Conservation (phyloP, 2,797 vertebrate species). For the Smutsia gigantea region DNA sequence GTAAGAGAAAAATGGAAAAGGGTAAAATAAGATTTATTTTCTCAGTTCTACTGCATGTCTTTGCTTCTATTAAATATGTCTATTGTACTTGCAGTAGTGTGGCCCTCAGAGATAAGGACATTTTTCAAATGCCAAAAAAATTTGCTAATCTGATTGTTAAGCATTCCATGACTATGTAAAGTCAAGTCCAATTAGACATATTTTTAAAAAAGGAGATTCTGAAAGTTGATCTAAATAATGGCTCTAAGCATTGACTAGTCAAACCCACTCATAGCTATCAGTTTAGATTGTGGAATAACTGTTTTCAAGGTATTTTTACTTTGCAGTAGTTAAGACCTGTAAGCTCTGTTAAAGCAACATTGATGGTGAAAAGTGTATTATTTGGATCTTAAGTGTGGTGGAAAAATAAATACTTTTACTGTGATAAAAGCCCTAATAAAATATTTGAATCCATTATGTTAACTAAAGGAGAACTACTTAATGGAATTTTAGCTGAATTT, state of each 20-base stretch:
- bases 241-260: not conserved
- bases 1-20: not conserved
- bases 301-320: not conserved
- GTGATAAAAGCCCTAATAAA: conserved; percentile 28
- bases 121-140: not conserved
- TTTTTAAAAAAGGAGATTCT: not conserved
- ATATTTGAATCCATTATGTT: conserved; percentile 26
- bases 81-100: not conserved
- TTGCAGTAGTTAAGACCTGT: not conserved
- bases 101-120: not conserved
- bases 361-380: not conserved
- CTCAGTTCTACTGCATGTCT: not conserved
- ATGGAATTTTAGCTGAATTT: not conserved
- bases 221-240: conserved; percentile 30
- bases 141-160: not conserved
- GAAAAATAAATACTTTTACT: conserved; percentile 48
- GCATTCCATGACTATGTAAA: not conserved
- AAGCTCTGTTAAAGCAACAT: conserved; percentile 7
- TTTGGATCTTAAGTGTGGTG: not conserved
- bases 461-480: conserved; percentile 44
- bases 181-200: not conserved
- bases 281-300: not conserved
- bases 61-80: not conserved
- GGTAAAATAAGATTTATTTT: not conserved
- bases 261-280: not conserved